phyloP scores from a whole-genome alignment of 1,140 invertebrate genomes.

The Dendroctonus ponderosae region DNA sequence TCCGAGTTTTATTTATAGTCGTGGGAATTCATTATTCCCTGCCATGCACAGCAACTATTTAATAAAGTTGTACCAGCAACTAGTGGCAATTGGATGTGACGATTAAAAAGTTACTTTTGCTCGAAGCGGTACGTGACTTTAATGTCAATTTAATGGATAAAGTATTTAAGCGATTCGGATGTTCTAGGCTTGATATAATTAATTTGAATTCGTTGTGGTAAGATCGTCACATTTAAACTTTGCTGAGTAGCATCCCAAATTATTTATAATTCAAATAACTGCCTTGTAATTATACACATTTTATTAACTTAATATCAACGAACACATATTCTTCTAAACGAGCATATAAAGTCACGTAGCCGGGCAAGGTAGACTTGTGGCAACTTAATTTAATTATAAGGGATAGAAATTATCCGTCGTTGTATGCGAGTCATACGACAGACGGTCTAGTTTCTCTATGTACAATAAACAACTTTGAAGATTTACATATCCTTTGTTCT shows the following conservation, averaged over 20 bases:
- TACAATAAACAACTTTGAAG: too few relatives aligned
- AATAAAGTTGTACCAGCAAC: slow-evolving; percentile 25
- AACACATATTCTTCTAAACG: too few relatives aligned
- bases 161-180: background rate
- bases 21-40: slow-evolving; percentile 19
- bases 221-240: background rate
- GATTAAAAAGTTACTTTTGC: slow-evolving; percentile 25
- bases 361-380: too few relatives aligned
- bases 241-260: background rate
- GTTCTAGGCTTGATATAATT: background rate
- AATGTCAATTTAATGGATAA: slow-evolving; percentile 18
- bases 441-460: too few relatives aligned
- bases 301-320: too few relatives aligned
- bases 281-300: too few relatives aligned
- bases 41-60: slow-evolving; percentile 22
- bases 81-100: slow-evolving; percentile 26
- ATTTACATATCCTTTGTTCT: too few relatives aligned
- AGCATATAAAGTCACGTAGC: too few relatives aligned
- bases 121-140: slow-evolving; percentile 15
- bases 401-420: too few relatives aligned
- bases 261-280: too few relatives aligned
- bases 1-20: slow-evolving; percentile 14
- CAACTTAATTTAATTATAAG: too few relatives aligned
- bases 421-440: too few relatives aligned
- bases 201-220: background rate